These are phyloP conservation scores for Charanyca ferruginea DNA, from an alignment of 2,888 invertebrate species.

Conservation along the genomic window DNA sequence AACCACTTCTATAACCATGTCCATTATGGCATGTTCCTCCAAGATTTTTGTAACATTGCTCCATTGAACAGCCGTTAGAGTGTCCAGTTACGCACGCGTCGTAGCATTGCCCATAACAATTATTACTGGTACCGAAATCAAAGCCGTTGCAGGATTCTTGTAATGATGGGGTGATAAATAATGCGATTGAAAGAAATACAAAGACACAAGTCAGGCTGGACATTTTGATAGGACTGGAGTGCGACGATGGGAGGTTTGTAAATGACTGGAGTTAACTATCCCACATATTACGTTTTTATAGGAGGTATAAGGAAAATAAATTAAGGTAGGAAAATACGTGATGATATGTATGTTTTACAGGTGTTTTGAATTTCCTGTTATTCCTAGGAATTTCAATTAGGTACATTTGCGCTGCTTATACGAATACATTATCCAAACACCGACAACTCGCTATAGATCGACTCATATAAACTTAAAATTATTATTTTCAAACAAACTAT, in stretches of 20 bases:
- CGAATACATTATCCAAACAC: no score
- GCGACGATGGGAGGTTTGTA: background rate
- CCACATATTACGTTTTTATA: background rate
- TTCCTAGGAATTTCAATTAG: no score
- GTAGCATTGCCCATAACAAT: conserved; percentile 23
- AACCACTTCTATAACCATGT: background rate
- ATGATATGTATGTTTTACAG: no score
- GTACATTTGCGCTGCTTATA: no score
- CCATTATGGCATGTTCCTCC: conserved; percentile 14
- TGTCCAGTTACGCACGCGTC: conserved; percentile 11
- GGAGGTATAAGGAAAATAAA: background rate
- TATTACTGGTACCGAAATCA: conserved; percentile 30
- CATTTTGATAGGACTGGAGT: conserved; percentile 6
- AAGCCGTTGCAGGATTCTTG: conserved; percentile 31
- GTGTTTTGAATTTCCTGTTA: no score
- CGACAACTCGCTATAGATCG: no score
- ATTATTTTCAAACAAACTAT: no score
- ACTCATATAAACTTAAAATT: no score
- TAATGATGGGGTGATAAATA: conserved; percentile 12
- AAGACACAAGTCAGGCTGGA: background rate
- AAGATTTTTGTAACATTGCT: background rate
- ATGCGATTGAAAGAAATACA: background rate
- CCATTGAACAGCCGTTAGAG: conserved; percentile 36
- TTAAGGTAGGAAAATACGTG: background rate
- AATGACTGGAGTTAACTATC: conserved; percentile 15